Evolutionary conservation across 2,888 invertebrate genomes (phyloP), one percentile per base, ranked within the genome.

Genomic region (Cheilosia urbana): DNA sequence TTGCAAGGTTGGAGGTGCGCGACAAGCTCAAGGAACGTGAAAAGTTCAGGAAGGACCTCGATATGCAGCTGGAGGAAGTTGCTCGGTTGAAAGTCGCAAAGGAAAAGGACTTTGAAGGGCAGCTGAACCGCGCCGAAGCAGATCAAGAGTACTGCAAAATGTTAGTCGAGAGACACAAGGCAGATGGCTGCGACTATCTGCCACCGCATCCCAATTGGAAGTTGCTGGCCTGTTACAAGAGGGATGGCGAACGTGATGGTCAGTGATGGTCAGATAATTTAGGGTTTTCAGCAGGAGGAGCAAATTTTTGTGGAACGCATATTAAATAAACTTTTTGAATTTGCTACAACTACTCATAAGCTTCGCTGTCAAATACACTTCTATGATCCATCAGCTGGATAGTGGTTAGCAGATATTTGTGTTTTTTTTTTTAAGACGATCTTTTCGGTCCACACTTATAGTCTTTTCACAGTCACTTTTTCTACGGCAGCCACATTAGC

Each of bases 141-240:
- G 90, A 91, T 88, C 87, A 90, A 0, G 71, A 87, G 21, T 87
- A 88, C 6, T 91, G 91, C 69, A 79, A 87, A 0, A 47, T 89
- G 65, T 37, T 92, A 3, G 89, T 91, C 5, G 84, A 88, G 3
- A 87, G 89, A 45, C 89, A 88, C 21, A 87, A 90, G 71, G 17
- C 40, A 0, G 88, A 89, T 2, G 88, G 89, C 19, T 78, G 87
- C 4, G 91, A 91, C 49, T 92, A 89, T 63, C 84, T 91, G 58
- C 71, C 88, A 0, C 89, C 90, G 2, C 91, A 92, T 88, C 89
- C 91, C 4, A 91, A 91, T 79, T 92, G 92, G 92, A 88, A 88
- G 4, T 77, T 90, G 4, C 58, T 89, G 11, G 88, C 88, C 1
- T 89, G 89, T n/a, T 69, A 19, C 9, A 58, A 62, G 27, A 19